Evolutionary conservation across 2,797 vertebrate species (phyloP), one percentile per base, ranked within the genome.

Genomic region (Carapus acus): DNA sequence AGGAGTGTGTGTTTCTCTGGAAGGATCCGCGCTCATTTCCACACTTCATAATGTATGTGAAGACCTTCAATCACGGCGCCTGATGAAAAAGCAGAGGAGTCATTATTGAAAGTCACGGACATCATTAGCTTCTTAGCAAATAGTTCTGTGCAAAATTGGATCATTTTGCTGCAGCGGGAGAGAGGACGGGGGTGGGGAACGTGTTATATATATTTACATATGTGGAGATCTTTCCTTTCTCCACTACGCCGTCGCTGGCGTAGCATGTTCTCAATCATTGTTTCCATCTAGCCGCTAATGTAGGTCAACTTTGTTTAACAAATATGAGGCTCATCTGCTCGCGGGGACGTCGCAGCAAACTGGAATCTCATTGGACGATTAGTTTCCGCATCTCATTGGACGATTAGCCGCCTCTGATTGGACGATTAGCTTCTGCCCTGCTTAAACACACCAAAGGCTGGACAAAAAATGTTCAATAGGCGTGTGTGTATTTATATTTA

Each of bases 341-440:
- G 68, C 49, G 45, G 29, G 39, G 42, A 74, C 52, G 71, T 66
- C 42, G 17, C 20, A 45, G 22, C 38, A 38, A 47, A 64, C 52
- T 19, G 54, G 9, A 43, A 49, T 62, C 50, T 56, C 16, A 38
- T 49, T 16, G 58, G 47, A 60, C 58, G 71, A 31, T 67, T 55
- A 34, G 62, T 21, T 38, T 68, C 24, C 22, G 31, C 48, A 54
- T 55, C 31, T 56, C 16, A 38, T 49, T 16, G 58, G 47, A 60
- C 58, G 71, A 31, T 67, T 55, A 34, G 62, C 23, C 48, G 53
- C 57, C 31, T 62, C 50, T 56, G 15, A 38, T 49, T 16, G 58
- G 47, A 60, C 58, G 71, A 31, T 67, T 55, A 34, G 62, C 23
- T 38, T 68, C 24, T 24, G 31, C 48, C n/a, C n/a, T n/a, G n/a